Base-by-base conservation (phyloP, 1,140 invertebrate species). In the Drosophila guanche region DNA sequence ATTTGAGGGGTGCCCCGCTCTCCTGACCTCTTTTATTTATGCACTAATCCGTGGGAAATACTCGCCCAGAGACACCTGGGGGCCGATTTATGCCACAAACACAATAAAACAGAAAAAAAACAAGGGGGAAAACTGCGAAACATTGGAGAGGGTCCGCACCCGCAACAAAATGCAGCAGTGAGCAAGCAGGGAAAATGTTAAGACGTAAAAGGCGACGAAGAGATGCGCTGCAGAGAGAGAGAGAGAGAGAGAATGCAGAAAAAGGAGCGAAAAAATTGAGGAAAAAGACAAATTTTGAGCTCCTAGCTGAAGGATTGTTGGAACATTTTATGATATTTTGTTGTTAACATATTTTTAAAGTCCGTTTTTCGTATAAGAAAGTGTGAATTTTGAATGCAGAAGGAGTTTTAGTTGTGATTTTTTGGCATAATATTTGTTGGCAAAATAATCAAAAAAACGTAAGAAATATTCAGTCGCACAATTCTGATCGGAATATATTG, bases 11-110 rank as follows among this genome's bases (percentile, higher is more conserved):
- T 45, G 42, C 83, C 59, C 73, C 86, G 81, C 86, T 77, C 81
- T 86, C 84, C 73, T 85, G 81, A 85, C 81, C 81, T 86, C 84
- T 76, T 85, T 85, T 85, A 85, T 85, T 85, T 85, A 85, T 85
- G 81, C 81, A 74, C 81, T 86, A 85, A 81, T 85, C 81, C 81
- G 81, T 85, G 81, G 81, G 81, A 85, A 85, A 81, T 77, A 74
- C 73, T 67, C 67, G 58, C 52, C 68, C 33, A 37, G 65, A 86
- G 74, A 29, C 81, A 86, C 81, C 81, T 86, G 81, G 77, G 33
- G 81, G 81, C 77, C 81, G 74, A 85, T 85, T 85, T 86, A 85
- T 85, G 77, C 69, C 60, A 68, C 62, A 69, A 67, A 68, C 66
- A 37, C 55, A 67, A 41, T 43, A 43, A 68, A 68, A 33, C 22